phyloP scores from a whole-genome alignment of 2,113 vertebrate species.

The Tinamus guttatus region DNA sequence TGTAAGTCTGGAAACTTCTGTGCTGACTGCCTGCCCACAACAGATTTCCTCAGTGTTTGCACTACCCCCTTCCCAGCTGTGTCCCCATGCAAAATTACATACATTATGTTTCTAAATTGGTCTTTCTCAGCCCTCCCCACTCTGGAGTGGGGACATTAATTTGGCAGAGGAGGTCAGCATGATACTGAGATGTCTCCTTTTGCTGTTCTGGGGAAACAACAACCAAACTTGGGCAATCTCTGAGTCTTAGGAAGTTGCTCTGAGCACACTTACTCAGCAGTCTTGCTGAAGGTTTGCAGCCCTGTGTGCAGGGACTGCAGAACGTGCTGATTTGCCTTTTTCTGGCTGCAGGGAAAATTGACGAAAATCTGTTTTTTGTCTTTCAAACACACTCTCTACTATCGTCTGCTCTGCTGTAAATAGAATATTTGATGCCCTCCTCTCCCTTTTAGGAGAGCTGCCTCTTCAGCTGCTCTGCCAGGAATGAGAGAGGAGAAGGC shows the following conservation, averaged over 20 bases:
- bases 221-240: neutral
- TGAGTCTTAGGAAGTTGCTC: no score
- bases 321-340: neutral
- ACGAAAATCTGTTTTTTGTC: neutral
- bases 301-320: neutral
- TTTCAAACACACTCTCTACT: neutral
- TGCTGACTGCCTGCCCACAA: neutral
- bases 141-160: neutral
- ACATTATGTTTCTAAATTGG: neutral
- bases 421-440: neutral
- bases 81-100: accelerated
- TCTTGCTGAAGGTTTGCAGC: neutral
- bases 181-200: neutral
- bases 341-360: neutral
- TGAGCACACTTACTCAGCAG: neutral
- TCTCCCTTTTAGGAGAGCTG: neutral
- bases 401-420: no score
- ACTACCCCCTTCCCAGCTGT: neutral
- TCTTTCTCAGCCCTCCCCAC: neutral
- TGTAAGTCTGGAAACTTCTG: neutral
- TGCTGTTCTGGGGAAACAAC: neutral
- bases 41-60: accelerated
- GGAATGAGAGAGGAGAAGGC: neutral
- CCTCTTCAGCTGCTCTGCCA: neutral
- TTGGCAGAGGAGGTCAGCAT: neutral